Percentiles rank a stretch among this genome's conserved stretches.
phyloP scores from a whole-genome alignment of 1,140 invertebrate genomes.

The Riptortus pedestris region DNA sequence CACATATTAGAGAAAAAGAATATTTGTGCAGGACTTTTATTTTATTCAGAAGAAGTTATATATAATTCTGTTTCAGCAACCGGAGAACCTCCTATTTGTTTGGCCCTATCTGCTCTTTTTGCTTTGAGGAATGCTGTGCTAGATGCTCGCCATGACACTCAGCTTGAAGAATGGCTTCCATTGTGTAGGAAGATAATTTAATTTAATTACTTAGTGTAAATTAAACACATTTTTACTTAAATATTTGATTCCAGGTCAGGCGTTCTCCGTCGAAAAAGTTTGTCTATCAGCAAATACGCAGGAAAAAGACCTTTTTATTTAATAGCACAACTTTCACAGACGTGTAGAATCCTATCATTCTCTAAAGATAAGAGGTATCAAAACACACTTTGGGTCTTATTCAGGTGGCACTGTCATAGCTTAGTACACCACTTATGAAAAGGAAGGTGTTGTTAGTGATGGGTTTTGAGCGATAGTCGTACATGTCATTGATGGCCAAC shows the following conservation, averaged over 20 bases:
- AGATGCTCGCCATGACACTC: constrained; percentile 49
- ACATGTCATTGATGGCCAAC: too few species aligned
- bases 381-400: too few species aligned
- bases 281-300: neutral
- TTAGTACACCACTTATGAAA: too few species aligned
- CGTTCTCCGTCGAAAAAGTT: neutral
- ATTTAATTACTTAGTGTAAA: neutral
- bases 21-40: too few species aligned
- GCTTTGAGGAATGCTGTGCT: constrained; percentile 60
- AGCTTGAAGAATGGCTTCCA: constrained; percentile 28
- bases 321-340: neutral
- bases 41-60: too few species aligned
- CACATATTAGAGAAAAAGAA: too few species aligned
- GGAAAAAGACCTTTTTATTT: neutral
- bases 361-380: too few species aligned
- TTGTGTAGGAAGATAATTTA: neutral
- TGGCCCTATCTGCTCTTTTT: constrained; percentile 50
- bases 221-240: neutral
- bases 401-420: too few species aligned
- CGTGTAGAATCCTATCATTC: too few species aligned
- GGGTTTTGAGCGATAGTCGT: too few species aligned
- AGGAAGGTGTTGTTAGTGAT: too few species aligned
- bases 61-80: constrained; percentile 47
- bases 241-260: neutral
- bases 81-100: constrained; percentile 66